Conservation (phyloP, 2,113 vertebrate species). For the Rhinopomastus cyanomelas region DNA sequence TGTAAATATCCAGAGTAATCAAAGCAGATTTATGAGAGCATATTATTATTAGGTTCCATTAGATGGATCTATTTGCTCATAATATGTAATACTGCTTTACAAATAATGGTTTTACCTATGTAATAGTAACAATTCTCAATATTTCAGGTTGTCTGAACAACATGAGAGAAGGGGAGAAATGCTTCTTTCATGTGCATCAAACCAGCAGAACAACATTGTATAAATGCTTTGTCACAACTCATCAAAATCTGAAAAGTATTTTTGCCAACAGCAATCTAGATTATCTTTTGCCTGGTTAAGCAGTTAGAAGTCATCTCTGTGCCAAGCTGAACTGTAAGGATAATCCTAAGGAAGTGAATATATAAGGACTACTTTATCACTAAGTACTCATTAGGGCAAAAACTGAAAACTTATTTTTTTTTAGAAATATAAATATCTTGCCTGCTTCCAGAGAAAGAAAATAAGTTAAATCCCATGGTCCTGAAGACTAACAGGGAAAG, state of each 20-base stretch:
- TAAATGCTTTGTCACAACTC: neutral
- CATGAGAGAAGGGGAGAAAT: neutral
- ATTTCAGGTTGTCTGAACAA: neutral
- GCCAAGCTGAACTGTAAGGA: neutral
- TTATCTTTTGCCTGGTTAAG: neutral
- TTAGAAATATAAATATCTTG: neutral
- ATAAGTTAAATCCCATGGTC: neutral
- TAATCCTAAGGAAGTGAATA: neutral
- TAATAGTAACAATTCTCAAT: neutral
- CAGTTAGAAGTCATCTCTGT: neutral
- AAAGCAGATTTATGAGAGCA: neutral
- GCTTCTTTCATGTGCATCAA: neutral
- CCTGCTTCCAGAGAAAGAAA: neutral
- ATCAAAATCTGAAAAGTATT: neutral
- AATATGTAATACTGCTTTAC: rapidly evolving
- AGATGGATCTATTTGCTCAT: neutral
- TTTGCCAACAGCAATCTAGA: neutral
- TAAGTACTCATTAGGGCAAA: neutral
- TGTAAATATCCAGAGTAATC: neutral
- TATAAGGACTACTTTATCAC: neutral
- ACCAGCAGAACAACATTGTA: neutral
- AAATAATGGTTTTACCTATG: neutral
- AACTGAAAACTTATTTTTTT: neutral
- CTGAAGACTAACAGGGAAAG: neutral
- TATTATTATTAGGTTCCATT: neutral